These are phyloP conservation scores for Diogma glabrata DNA, from an alignment of 2,888 invertebrate species.

Conservation along the genomic window DNA sequence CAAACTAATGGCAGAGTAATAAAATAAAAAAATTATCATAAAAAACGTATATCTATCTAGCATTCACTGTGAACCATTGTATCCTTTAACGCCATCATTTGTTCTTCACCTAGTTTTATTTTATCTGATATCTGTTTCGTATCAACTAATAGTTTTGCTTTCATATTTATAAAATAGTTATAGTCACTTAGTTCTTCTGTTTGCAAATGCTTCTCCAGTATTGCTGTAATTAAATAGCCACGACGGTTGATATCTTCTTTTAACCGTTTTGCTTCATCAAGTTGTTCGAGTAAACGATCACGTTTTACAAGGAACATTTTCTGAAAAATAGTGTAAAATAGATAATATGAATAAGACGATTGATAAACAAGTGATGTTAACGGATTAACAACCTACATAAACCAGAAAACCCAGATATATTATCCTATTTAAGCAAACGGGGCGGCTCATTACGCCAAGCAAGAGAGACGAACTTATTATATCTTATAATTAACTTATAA, in stretches of 20 bases:
- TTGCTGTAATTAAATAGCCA: slow-evolving; percentile 55
- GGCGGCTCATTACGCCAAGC: too few species aligned
- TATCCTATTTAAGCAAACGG: too few species aligned
- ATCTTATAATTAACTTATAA: too few species aligned
- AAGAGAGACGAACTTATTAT: too few species aligned
- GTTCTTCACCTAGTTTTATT: slow-evolving; percentile 70
- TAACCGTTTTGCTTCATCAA: slow-evolving; percentile 70
- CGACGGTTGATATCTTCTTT: slow-evolving; percentile 73
- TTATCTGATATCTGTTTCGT: slow-evolving; percentile 71
- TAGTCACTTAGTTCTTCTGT: slow-evolving; percentile 67
- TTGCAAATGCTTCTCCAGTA: slow-evolving; percentile 58
- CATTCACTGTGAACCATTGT: slow-evolving; percentile 36
- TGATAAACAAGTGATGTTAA: not conserved
- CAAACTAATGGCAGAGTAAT: too few species aligned
- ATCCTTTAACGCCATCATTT: slow-evolving; percentile 52
- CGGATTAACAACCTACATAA: not conserved
- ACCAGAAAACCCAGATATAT: too few species aligned
- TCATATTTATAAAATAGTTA: slow-evolving; percentile 76
- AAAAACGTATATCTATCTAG: too few species aligned
- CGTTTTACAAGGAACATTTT: slow-evolving; percentile 60
- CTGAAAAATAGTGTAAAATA: slow-evolving; percentile 33
- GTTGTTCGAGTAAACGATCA: slow-evolving; percentile 61
- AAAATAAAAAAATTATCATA: too few species aligned
- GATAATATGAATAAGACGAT: not conserved
- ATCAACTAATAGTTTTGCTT: slow-evolving; percentile 73